Percentiles rank a stretch among this genome's conserved stretches.
Evolutionary conservation across 2,888 invertebrate genomes (phyloP).

Genomic region (Lampropteryx suffumata): DNA sequence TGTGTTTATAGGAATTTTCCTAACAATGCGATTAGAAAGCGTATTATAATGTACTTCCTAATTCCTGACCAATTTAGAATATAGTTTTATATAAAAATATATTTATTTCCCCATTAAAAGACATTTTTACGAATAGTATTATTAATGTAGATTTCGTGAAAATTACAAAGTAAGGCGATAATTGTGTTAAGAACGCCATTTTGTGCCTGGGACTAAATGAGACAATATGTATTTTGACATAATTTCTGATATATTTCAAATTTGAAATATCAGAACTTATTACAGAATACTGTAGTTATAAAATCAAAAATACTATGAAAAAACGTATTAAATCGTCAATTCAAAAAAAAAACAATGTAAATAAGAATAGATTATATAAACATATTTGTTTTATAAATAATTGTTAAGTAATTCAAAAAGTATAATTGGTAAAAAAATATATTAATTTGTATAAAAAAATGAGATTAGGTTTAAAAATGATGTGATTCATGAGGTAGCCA

Average conservation of each 20-base stretch:
- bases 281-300: slow-evolving; percentile 41
- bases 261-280: slow-evolving; percentile 50
- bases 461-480: slow-evolving; percentile 64
- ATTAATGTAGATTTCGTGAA: slow-evolving; percentile 80
- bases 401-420: slow-evolving; percentile 39
- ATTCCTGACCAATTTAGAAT: slow-evolving; percentile 77
- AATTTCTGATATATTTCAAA: slow-evolving; percentile 38
- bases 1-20: slow-evolving; percentile 40
- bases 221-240: slow-evolving; percentile 69
- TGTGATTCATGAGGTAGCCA: slow-evolving; percentile 81
- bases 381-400: slow-evolving; percentile 64
- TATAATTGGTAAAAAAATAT: slow-evolving; percentile 70
- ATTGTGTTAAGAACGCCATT: slow-evolving; percentile 78
- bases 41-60: slow-evolving; percentile 62
- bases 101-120: slow-evolving; percentile 78
- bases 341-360: slow-evolving; percentile 73
- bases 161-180: slow-evolving; percentile 64
- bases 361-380: slow-evolving; percentile 72
- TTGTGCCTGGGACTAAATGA: slow-evolving; percentile 71
- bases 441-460: slow-evolving; percentile 52
- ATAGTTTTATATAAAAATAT: slow-evolving; percentile 71
- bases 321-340: slow-evolving; percentile 70
- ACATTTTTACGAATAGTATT: slow-evolving; percentile 84
- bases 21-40: slow-evolving; percentile 33
- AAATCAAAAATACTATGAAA: slow-evolving; percentile 56